These are phyloP conservation scores for Rhinoderma darwinii DNA, from an alignment of 2,113 vertebrate genomes.

Conservation along the genomic window DNA sequence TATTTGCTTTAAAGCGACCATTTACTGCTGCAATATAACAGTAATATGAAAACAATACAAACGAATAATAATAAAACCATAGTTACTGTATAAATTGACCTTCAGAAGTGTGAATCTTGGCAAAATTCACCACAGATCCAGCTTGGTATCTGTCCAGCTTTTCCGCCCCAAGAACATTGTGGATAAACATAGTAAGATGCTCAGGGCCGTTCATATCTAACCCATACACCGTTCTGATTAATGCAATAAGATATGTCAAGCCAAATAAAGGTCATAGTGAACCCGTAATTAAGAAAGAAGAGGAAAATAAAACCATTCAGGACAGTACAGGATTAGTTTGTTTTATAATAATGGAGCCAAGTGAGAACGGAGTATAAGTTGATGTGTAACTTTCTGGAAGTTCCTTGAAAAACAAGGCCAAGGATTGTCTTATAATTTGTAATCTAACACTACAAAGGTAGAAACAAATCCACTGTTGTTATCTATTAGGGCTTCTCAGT, in stretches of 20 bases:
- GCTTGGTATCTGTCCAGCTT: not conserved
- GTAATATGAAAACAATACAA: constrained; percentile 30
- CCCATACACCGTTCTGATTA: not conserved
- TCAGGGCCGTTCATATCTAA: not conserved
- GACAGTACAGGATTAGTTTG: not conserved
- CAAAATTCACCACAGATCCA: not conserved
- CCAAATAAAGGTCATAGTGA: not conserved
- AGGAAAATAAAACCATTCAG: not conserved
- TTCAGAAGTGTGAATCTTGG: constrained; percentile 1
- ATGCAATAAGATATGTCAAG: not conserved
- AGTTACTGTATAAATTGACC: constrained; percentile 20
- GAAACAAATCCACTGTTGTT: not conserved
- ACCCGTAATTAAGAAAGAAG: not conserved
- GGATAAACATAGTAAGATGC: not conserved
- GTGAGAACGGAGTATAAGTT: not conserved
- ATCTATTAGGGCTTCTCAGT: not conserved
- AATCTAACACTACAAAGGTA: not conserved
- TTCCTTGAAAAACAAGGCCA: not conserved
- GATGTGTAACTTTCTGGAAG: not conserved
- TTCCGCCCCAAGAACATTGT: constrained; percentile 17
- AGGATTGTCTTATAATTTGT: not conserved
- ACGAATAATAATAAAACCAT: constrained; percentile 4
- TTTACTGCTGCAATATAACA: not conserved
- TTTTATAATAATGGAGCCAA: constrained; percentile 14
- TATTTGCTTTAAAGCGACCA: too few species aligned